phyloP scores from a whole-genome alignment of 2,888 invertebrate species.

The Prionchulus punctatus region DNA sequence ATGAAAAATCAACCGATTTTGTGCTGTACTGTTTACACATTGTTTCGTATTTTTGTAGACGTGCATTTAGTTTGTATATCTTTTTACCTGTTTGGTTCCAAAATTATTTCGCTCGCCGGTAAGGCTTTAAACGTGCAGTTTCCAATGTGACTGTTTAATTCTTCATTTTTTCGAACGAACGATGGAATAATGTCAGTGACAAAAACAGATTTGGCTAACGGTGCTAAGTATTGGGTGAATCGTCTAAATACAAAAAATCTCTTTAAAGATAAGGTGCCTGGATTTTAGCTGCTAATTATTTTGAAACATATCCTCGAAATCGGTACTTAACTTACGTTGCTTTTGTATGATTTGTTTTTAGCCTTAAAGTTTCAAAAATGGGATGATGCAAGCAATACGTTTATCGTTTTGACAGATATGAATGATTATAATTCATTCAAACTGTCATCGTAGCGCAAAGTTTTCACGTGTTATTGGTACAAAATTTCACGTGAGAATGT shows the following conservation, averaged over 20 bases:
- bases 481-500: no score
- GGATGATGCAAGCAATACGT: no score
- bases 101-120: slow-evolving; percentile 40
- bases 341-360: no score
- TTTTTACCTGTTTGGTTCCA: slow-evolving; percentile 30
- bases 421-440: no score
- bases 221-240: slow-evolving; percentile 39
- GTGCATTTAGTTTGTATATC: no score
- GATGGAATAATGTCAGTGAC: slow-evolving; percentile 43
- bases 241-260: slow-evolving; percentile 35
- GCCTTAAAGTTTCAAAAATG: no score
- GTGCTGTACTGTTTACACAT: no score
- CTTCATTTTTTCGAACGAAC: slow-evolving; percentile 39
- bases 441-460: not conserved
- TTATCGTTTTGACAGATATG: no score
- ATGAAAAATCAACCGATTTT: no score
- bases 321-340: not conserved
- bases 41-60: no score
- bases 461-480: not conserved
- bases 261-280: no score
- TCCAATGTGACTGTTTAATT: slow-evolving; percentile 33
- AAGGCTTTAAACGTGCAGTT: slow-evolving; percentile 38
- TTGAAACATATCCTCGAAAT: not conserved
- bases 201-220: slow-evolving; percentile 35
- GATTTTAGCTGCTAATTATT: not conserved